Evolutionary conservation across 2,888 invertebrate species (phyloP).

Genomic region (Adelphocoris suturalis): DNA sequence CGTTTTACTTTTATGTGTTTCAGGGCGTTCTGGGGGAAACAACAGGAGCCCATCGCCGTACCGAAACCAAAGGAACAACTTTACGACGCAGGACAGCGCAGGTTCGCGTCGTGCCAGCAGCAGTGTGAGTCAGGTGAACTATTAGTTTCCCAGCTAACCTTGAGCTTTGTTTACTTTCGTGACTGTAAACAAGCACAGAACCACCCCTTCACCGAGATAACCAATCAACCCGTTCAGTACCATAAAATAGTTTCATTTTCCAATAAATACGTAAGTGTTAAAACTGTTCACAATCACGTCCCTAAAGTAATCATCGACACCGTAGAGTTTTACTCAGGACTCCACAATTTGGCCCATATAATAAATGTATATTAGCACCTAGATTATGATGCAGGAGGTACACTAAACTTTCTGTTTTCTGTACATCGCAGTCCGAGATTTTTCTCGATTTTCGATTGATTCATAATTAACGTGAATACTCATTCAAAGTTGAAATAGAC

Average conservation of each 20-base stretch:
- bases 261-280: neutral
- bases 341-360: neutral
- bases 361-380: no score
- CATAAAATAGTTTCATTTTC: neutral
- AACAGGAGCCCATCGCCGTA: constrained; percentile 84
- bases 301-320: neutral
- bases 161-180: neutral
- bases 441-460: no score
- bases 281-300: neutral
- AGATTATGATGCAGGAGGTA: no score
- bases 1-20: constrained; percentile 54
- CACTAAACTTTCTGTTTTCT: no score
- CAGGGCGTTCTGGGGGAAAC: constrained; percentile 68
- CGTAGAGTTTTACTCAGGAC: neutral
- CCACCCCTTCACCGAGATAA: neutral
- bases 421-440: no score
- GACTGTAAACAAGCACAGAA: constrained; percentile 33
- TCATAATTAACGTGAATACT: no score
- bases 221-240: neutral
- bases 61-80: constrained; percentile 77
- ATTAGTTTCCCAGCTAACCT: constrained; percentile 6
- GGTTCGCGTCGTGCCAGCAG: constrained; percentile 86
- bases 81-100: constrained; percentile 80
- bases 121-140: constrained; percentile 81
- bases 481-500: no score